Evolutionary conservation across 2,888 invertebrate genomes (phyloP).

Genomic region (Miltochrista miniata): DNA sequence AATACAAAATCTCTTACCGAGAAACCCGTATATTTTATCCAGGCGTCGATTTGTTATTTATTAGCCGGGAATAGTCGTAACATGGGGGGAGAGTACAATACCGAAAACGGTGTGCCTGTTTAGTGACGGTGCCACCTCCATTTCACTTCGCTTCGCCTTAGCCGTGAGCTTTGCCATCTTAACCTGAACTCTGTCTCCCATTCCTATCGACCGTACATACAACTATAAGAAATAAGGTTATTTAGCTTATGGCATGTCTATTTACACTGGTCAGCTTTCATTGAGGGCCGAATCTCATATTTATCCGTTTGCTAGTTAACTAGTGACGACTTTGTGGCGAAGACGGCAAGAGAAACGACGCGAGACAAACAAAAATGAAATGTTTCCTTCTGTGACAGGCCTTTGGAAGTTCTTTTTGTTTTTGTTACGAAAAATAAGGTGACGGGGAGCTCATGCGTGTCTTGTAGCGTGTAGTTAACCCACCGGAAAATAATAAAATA

Average conservation of each 20-base stretch:
- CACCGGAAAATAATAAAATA: conserved; percentile 40
- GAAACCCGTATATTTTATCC: conserved; percentile 78
- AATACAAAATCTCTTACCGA: conserved; percentile 65
- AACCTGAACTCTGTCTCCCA: conserved; percentile 56
- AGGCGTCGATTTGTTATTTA: conserved; percentile 82
- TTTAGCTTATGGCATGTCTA: conserved; percentile 56
- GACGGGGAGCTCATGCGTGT: conserved; percentile 54
- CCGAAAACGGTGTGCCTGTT: conserved; percentile 78
- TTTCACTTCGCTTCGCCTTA: conserved; percentile 64
- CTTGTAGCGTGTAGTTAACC: conserved; percentile 43
- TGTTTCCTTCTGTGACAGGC: conserved; percentile 63
- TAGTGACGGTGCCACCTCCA: conserved; percentile 74
- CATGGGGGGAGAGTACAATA: conserved; percentile 74
- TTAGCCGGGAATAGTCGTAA: conserved; percentile 80
- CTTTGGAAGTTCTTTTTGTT: conserved; percentile 54
- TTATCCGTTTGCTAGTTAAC: conserved; percentile 70
- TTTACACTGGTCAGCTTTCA: conserved; percentile 52
- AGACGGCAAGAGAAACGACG: conserved; percentile 68
- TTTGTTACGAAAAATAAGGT: conserved; percentile 57
- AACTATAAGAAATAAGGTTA: conserved; percentile 44
- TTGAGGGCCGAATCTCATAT: conserved; percentile 64
- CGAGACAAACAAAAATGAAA: conserved; percentile 70
- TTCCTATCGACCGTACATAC: conserved; percentile 43
- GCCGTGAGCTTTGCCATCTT: conserved; percentile 52
- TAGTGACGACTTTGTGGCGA: conserved; percentile 65